Percentiles rank a stretch among this genome's conserved stretches.
phyloP scores from a whole-genome alignment of 2,113 vertebrate species.

The Ginglymostoma cirratum region DNA sequence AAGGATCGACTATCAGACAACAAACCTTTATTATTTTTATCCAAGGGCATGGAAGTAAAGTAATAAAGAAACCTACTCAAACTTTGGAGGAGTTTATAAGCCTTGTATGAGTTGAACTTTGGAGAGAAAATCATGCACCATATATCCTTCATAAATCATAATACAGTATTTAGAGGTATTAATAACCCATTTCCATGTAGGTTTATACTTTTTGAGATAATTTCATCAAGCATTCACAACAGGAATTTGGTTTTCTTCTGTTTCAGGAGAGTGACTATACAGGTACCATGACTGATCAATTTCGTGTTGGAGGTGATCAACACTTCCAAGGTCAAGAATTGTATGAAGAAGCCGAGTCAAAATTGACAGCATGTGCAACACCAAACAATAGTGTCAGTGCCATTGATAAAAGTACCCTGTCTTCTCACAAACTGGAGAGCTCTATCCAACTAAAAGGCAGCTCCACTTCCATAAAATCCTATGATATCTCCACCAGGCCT shows the following conservation, averaged over 20 bases:
- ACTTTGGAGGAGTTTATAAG: neutral
- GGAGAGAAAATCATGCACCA: neutral
- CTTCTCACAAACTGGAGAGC: constrained; percentile 25
- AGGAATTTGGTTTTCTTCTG: constrained; percentile 14
- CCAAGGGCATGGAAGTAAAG: neutral
- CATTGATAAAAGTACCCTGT: neutral
- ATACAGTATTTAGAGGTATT: neutral
- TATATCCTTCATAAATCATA: neutral
- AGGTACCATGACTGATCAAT: constrained; percentile 32
- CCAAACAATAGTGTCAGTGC: constrained; percentile 8
- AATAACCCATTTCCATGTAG: neutral
- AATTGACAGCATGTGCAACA: constrained; percentile 20
- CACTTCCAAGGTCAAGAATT: constrained; percentile 32
- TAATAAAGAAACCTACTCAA: neutral
- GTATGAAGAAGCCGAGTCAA: constrained; percentile 15
- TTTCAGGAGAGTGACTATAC: constrained; percentile 33
- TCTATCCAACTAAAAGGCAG: constrained; percentile 14
- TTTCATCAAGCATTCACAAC: neutral
- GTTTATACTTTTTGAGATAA: neutral
- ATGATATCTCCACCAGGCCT: neutral
- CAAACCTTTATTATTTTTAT: neutral
- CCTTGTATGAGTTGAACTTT: neutral
- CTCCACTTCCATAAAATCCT: constrained; percentile 30
- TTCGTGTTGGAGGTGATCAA: constrained; percentile 3
- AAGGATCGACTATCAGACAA: neutral